Conservation (phyloP, 2,113 vertebrate genomes). For the Malurus alboscapulatus region DNA sequence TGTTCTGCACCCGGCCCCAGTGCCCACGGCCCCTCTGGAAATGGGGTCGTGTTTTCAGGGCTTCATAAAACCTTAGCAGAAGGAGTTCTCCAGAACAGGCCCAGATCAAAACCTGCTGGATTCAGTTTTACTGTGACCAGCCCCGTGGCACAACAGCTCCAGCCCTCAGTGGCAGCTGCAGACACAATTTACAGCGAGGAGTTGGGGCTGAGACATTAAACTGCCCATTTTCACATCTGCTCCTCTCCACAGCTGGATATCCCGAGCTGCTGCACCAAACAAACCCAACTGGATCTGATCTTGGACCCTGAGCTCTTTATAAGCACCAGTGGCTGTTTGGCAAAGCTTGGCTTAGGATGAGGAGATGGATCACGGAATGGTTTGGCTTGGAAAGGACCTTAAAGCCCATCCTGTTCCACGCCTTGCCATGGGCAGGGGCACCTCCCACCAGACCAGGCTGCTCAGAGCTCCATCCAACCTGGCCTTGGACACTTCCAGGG, state of each 20-base stretch:
- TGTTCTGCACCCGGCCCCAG: neutral
- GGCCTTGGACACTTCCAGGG: neutral
- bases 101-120: neutral
- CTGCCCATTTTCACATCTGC: neutral
- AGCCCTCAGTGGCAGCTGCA: neutral
- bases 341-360: neutral
- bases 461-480: neutral
- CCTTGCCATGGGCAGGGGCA: no score
- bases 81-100: neutral
- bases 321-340: accelerated
- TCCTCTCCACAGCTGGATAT: neutral
- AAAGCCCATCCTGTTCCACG: neutral
- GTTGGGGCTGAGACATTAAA: neutral
- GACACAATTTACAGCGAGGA: neutral
- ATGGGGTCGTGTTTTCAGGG: accelerated
- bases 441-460: neutral
- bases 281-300: neutral
- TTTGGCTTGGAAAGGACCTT: neutral
- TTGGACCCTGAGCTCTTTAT: neutral
- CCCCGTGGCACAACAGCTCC: neutral
- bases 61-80: neutral
- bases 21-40: accelerated
- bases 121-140: neutral
- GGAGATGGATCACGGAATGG: neutral
- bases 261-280: neutral